phyloP scores from a whole-genome alignment of 2,888 invertebrate genomes.

The Eupithecia inturbata region DNA sequence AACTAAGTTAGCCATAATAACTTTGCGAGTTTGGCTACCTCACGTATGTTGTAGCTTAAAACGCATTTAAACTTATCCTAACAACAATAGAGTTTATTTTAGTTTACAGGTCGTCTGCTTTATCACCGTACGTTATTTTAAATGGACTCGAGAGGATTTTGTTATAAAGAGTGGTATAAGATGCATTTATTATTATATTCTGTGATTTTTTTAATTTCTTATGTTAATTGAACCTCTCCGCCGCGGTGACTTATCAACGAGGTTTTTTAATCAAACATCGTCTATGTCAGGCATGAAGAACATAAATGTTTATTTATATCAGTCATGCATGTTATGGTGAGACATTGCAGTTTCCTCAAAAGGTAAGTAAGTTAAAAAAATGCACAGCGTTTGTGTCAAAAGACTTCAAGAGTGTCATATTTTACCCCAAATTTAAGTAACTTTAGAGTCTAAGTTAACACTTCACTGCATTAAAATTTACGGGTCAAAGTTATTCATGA shows the following conservation, averaged over 20 bases:
- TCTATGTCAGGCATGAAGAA: no score
- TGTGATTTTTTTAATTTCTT: not conserved
- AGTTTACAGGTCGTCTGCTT: not conserved
- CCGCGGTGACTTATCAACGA: not conserved
- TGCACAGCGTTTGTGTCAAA: not conserved
- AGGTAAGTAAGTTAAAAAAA: not conserved
- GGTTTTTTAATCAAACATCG: not conserved
- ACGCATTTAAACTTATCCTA: conserved; percentile 27
- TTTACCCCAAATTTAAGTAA: conserved; percentile 7
- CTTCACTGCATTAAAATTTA: conserved; percentile 18
- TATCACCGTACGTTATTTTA: not conserved
- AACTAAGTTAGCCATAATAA: conserved; percentile 26
- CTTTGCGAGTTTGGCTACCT: conserved; percentile 16
- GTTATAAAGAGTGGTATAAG: not conserved
- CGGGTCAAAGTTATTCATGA: conserved; percentile 18
- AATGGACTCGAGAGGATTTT: not conserved
- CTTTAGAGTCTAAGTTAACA: conserved; percentile 17
- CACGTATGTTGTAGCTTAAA: conserved; percentile 22
- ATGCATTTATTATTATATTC: not conserved
- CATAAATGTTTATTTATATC: no score
- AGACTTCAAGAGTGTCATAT: conserved; percentile 3
- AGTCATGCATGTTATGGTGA: no score
- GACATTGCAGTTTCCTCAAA: no score
- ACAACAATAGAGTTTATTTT: conserved; percentile 11
- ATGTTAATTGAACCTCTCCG: not conserved